Percentiles rank a stretch among this genome's conserved stretches.
These are phyloP conservation scores for Pseudomyrmex sp. DNA, from an alignment of 1,140 invertebrate genomes.

Conservation along the genomic window DNA sequence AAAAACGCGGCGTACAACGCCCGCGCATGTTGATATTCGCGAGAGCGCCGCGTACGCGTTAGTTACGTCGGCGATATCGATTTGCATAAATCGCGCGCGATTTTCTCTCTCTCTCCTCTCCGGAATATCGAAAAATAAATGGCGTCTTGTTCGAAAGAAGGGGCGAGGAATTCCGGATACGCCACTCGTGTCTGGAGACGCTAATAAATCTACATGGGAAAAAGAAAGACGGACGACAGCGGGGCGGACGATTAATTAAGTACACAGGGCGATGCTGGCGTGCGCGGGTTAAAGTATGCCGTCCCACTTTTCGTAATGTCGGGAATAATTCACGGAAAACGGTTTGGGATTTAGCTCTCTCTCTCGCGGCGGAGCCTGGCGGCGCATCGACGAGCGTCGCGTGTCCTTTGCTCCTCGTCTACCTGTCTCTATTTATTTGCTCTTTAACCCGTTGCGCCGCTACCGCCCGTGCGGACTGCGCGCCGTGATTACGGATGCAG, in stretches of 20 bases:
- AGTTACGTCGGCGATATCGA: constrained; percentile 62
- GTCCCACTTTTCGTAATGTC: constrained; percentile 74
- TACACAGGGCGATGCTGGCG: constrained; percentile 47
- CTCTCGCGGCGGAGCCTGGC: background rate
- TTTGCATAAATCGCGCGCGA: constrained; percentile 65
- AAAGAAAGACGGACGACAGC: constrained; percentile 36
- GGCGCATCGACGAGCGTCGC: constrained; percentile 63
- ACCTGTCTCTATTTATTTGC: constrained; percentile 57
- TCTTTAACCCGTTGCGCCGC: constrained; percentile 39
- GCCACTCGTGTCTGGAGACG: constrained; percentile 48
- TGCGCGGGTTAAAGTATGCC: constrained; percentile 68
- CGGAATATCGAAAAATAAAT: constrained; percentile 58
- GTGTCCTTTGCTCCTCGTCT: constrained; percentile 43
- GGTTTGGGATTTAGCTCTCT: constrained; percentile 69
- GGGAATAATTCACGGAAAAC: constrained; percentile 71
- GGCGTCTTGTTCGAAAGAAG: constrained; percentile 53
- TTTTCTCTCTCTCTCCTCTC: background rate
- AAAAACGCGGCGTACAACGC: constrained; percentile 43
- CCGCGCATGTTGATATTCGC: constrained; percentile 50
- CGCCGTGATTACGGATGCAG: constrained; percentile 66
- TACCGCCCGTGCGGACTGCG: constrained; percentile 9
- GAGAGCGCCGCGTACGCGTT: constrained; percentile 18
- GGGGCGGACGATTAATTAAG: constrained; percentile 71
- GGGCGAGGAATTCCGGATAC: constrained; percentile 41
- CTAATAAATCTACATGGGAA: constrained; percentile 66